phyloP scores from a whole-genome alignment of 1,140 invertebrate species.

The Drosophila watanabei region DNA sequence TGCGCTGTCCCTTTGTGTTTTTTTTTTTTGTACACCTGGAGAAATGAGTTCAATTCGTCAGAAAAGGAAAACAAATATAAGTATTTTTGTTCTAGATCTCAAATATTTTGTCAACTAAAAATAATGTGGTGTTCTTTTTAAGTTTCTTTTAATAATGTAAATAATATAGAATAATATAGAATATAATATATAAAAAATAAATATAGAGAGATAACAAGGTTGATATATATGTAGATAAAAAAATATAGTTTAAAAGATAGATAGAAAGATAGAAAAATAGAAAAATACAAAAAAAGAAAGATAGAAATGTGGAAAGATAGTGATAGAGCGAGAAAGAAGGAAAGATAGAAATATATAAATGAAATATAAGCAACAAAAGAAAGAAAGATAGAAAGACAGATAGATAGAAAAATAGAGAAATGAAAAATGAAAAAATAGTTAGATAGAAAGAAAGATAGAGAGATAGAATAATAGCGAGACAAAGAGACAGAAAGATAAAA shows the following conservation, averaged over 20 bases:
- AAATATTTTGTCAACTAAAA: background rate
- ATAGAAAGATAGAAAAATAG: background rate
- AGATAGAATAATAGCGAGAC: no score
- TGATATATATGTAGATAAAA: background rate
- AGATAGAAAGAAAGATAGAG: background rate
- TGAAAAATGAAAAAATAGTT: background rate
- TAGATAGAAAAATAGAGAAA: background rate
- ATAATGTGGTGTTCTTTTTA: no score
- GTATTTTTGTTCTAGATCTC: no score
- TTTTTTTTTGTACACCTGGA: background rate
- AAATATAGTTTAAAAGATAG: no score
- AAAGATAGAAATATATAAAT: background rate
- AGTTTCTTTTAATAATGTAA: no score
- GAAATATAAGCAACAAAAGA: no score
- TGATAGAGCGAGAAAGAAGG: background rate
- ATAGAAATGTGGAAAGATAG: background rate
- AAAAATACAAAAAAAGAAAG: background rate
- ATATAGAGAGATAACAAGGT: background rate
- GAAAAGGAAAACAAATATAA: background rate
- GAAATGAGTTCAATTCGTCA: background rate
- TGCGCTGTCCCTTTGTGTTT: conserved; percentile 38
- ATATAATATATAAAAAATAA: background rate
- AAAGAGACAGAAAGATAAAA: background rate
- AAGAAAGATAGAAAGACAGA: background rate
- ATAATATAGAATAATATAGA: no score